Evolutionary conservation across 2,888 invertebrate species (phyloP).

Genomic region (Xanthia icteritia): DNA sequence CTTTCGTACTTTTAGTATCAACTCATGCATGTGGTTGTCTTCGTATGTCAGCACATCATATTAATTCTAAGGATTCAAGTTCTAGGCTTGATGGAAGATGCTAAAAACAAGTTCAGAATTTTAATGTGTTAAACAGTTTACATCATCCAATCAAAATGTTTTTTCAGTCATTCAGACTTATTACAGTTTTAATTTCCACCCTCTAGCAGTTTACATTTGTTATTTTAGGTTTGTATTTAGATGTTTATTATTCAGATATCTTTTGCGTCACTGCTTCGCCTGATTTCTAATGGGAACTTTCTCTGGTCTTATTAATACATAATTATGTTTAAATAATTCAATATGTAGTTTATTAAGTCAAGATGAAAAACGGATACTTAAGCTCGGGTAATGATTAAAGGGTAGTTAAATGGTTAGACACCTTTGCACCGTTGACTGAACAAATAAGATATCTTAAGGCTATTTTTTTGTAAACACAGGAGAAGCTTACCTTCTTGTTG

Average conservation of each 20-base stretch:
- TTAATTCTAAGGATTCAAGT: background rate
- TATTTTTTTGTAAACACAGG: constrained; percentile 23
- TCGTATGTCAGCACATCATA: background rate
- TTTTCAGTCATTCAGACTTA: background rate
- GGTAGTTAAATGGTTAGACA: background rate
- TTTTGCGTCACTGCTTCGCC: background rate
- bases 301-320: background rate
- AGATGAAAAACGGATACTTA: background rate
- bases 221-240: background rate
- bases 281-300: constrained; percentile 9
- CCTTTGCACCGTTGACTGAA: background rate
- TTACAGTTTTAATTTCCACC: background rate
- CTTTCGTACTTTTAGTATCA: background rate
- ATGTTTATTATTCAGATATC: background rate
- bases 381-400: background rate
- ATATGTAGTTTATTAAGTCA: background rate
- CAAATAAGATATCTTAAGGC: background rate
- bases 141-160: background rate
- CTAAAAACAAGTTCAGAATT: background rate
- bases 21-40: background rate
- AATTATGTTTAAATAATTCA: background rate
- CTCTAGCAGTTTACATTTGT: background rate
- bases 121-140: no score
- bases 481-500: constrained; percentile 57
- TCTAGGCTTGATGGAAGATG: background rate